These are phyloP conservation scores for Cryptoleucopteryx plumbea DNA, from an alignment of 2,113 vertebrate genomes.

Conservation along the genomic window DNA sequence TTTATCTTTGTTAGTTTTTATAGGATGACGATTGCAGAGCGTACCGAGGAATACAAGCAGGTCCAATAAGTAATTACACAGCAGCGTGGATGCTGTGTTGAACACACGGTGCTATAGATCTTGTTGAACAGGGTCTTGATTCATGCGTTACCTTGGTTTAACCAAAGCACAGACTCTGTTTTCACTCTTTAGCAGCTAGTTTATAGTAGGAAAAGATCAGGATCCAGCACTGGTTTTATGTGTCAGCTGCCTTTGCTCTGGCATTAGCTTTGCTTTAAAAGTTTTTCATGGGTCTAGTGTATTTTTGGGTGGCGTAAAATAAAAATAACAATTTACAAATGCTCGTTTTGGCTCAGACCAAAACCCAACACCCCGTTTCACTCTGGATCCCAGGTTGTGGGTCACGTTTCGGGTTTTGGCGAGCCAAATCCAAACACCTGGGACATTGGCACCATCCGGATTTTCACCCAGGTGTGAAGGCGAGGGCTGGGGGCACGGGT, in stretches of 20 bases:
- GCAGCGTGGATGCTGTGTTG: background rate
- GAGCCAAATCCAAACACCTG: background rate
- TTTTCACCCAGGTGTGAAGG: background rate
- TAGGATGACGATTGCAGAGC: background rate
- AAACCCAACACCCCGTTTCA: background rate
- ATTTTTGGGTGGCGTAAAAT: background rate
- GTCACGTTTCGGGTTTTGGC: background rate
- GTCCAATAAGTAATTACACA: background rate
- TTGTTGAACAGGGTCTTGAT: background rate
- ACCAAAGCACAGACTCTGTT: background rate
- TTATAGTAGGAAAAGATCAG: conserved; percentile 16
- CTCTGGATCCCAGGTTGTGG: background rate
- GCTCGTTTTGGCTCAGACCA: background rate
- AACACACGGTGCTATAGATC: background rate
- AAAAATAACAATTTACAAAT: background rate
- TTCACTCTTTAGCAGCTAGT: conserved; percentile 13
- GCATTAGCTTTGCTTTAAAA: background rate
- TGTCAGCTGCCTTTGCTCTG: conserved; percentile 1
- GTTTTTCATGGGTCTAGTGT: background rate
- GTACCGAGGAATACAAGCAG: background rate
- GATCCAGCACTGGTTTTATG: background rate
- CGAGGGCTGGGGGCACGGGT: background rate
- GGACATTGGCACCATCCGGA: accelerated
- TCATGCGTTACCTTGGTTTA: background rate
- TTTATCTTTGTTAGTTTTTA: background rate